Base-by-base conservation (phyloP, 2,888 invertebrate genomes). In the Melanostoma mellinum region DNA sequence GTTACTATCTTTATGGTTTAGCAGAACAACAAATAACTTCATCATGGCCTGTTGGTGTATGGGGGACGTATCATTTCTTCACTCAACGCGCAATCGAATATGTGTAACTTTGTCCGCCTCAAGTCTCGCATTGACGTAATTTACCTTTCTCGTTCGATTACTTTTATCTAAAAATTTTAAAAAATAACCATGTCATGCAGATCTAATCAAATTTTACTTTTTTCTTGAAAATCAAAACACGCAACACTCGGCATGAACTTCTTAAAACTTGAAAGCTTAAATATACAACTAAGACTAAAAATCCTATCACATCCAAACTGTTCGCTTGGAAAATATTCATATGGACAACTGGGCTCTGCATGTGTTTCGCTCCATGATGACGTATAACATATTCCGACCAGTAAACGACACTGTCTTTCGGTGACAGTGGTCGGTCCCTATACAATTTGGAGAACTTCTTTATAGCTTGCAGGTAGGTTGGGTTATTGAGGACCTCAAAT, bases 351-450 rank as follows among this genome's bases (percentile, higher is more conserved):
- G 92, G 91, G 87, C 91, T 92, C 76, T 92, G 92, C 85, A 92
- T 90, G 75, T 89, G 91, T 2, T 88, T 87, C 0, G 92, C 92
- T 9, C 93, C 93, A 48, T 91, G 91, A 87, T 93, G 88, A 42
- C 93, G 90, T 3, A 93, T 90, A 0, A 93, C 91, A 86, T 93
- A 93, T 86, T 93, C 93, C 32, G 92, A 90, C 93, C 93, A 93
- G 86, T 88, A 93, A 84, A 92, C 89, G 0, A 92, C 92, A 0
- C 92, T 92, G 52, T 93, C 92, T 65, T 92, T 86, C 0, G 92
- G 89, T 38, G 87, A 88, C 88, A 92, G 87, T 0, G 93, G 93
- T 53, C 93, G 90, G 86, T 93, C 93, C 86, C 89, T 91, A 80
- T 92, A 93, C 56, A 92, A 88, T 4, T 68, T 76, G 0, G 92